Base-by-base conservation (phyloP, 2,888 invertebrate species). In the Matsumyia berberina region DNA sequence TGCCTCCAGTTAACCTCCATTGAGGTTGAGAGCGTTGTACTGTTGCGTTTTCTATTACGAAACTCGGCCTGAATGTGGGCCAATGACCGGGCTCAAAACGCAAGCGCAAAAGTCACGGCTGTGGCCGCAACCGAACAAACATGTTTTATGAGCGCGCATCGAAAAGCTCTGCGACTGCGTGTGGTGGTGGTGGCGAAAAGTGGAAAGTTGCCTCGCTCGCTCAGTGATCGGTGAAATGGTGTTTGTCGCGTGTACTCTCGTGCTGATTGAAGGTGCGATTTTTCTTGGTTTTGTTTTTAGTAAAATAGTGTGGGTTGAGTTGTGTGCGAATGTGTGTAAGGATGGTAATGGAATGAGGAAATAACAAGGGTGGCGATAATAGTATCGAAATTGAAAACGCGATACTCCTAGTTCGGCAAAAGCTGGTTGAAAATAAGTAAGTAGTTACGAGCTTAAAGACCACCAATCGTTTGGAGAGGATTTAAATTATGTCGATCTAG, bases 11-110 rank as follows among this genome's bases (percentile, higher is more conserved):
- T 87, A 87, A 87, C 86, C 87, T 87, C 87, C 86, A 87, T 87
- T 86, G 87, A 87, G 79, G 87, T 86, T 86, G 81, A 87, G 87
- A 87, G 86, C 88, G 87, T 86, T 88, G 87, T 88, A 87, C 88
- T 87, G 87, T 88, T 88, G 87, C 87, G 87, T 88, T 88, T 88
- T 88, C 88, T 88, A 88, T 88, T 88, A 88, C 87, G 87, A 88
- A 88, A 88, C 87, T 87, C 76, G 58, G 85, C 74, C 85, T 82
- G 88, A 88, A 88, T 88, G 87, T 88, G 66, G 88, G 87, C 86
- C 88, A 88, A 88, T 88, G 88, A 88, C 88, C 88, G 88, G 69
- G 72, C 85, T 83, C 55, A 67, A 86, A 86, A 86, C 76, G 86
- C 81, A 87, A 86, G 82, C 82, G 74, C 72, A 86, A 86, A 74